Evolutionary conservation across 2,888 invertebrate genomes (phyloP).

Genomic region (Cryptus viduatorius): DNA sequence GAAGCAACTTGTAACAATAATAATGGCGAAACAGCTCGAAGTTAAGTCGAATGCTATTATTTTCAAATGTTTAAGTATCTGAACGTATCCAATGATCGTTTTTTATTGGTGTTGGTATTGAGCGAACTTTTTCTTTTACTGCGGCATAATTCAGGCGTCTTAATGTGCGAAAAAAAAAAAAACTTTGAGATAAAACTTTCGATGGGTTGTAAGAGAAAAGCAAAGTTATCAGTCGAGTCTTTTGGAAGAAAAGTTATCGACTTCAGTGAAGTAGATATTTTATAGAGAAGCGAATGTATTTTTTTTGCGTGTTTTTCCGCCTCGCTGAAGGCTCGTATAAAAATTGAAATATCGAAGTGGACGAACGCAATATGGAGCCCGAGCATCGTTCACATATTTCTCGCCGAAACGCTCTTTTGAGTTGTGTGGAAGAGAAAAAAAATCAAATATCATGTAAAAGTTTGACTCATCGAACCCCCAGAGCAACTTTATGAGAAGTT

Average conservation of each 20-base stretch:
- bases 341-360: constrained; percentile 39
- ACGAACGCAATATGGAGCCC: constrained; percentile 44
- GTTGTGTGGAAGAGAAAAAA: constrained; percentile 8
- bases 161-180: constrained; percentile 21
- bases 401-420: constrained; percentile 25
- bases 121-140: constrained; percentile 34
- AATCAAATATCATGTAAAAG: constrained; percentile 55
- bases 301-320: constrained; percentile 1
- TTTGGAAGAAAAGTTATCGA: constrained; percentile 37
- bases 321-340: constrained; percentile 11
- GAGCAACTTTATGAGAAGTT: constrained; percentile 56
- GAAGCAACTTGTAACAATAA: neutral
- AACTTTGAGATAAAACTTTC: constrained; percentile 38
- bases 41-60: neutral
- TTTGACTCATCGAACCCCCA: constrained; percentile 55
- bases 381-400: constrained; percentile 51
- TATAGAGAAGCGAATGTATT: constrained; percentile 50
- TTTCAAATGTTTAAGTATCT: neutral
- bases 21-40: neutral
- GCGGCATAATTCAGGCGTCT: neutral
- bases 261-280: constrained; percentile 52
- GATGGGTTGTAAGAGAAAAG: constrained; percentile 19
- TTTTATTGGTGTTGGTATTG: constrained; percentile 18
- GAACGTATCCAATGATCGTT: constrained; percentile 27
- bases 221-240: constrained; percentile 35